Conservation (phyloP, 2,113 vertebrate genomes). For the Telmatochromis sp. region DNA sequence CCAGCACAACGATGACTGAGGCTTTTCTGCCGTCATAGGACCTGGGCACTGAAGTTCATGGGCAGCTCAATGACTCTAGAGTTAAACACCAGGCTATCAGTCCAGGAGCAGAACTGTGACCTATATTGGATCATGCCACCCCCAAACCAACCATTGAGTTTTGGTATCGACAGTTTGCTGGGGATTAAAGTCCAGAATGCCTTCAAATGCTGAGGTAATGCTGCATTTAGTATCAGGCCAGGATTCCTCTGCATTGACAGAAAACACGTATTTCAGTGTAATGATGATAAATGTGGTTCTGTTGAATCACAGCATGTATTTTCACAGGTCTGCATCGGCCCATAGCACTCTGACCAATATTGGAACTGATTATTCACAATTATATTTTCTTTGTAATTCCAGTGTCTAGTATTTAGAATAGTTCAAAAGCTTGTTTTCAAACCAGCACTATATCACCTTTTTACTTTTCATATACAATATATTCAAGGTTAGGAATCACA, state of each 20-base stretch:
- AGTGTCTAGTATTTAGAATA: background rate
- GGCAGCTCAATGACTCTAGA: no score
- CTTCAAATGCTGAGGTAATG: background rate
- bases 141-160: background rate
- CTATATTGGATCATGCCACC: background rate
- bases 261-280: background rate
- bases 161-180: background rate
- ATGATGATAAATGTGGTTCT: background rate
- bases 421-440: background rate
- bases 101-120: background rate
- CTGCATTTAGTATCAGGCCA: background rate
- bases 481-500: constrained; percentile 1
- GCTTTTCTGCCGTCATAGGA: background rate
- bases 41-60: background rate
- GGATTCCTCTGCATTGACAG: background rate
- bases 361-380: background rate
- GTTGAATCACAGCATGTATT: background rate
- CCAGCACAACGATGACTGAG: background rate
- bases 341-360: background rate
- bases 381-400: background rate
- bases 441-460: background rate
- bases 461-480: background rate
- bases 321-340: background rate
- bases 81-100: background rate
- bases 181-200: background rate